A percentile compares a stretch with the other conserved stretches of the same genome.
Conservation (phyloP, 2,888 invertebrate genomes). For the Cheilosia urbana region DNA sequence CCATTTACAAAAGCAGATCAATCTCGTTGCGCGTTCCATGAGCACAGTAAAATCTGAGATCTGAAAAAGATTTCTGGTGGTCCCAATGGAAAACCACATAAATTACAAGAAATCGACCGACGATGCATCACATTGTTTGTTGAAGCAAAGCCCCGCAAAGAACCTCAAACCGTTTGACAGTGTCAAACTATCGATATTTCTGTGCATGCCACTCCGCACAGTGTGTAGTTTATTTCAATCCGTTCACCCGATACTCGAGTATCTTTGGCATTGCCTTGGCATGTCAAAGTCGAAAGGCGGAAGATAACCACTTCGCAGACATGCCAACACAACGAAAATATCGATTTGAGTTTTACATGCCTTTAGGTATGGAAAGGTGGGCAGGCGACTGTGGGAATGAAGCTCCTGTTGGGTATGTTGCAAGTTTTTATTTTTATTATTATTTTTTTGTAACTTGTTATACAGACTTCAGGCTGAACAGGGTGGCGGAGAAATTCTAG, state of each 20-base stretch:
- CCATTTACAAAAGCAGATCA: too few relatives aligned
- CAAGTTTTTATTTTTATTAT: too few relatives aligned
- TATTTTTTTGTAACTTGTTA: not conserved
- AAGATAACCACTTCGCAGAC: not conserved
- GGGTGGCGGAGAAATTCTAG: not conserved
- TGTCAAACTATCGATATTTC: slow-evolving; percentile 9
- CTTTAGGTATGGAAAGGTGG: too few relatives aligned
- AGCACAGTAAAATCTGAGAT: too few relatives aligned
- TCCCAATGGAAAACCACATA: too few relatives aligned
- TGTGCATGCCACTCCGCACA: not conserved
- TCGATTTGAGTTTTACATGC: slow-evolving; percentile 3
- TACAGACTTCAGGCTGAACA: not conserved
- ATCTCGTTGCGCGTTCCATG: too few relatives aligned
- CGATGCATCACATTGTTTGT: not conserved
- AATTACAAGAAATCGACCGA: slow-evolving; percentile 4
- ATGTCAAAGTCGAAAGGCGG: slow-evolving; percentile 6
- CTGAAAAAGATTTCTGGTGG: too few relatives aligned
- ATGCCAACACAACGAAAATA: slow-evolving; percentile 7
- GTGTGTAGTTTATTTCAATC: slow-evolving; percentile 5
- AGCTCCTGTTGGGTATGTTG: not conserved
- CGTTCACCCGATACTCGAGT: not conserved
- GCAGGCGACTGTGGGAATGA: not conserved
- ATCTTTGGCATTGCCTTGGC: slow-evolving; percentile 3
- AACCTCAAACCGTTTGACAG: not conserved
- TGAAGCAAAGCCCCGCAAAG: not conserved